Evolutionary conservation across 1,140 invertebrate species (phyloP), one percentile per base, ranked within the genome.

Genomic region (Drosophila subpulchrella): DNA sequence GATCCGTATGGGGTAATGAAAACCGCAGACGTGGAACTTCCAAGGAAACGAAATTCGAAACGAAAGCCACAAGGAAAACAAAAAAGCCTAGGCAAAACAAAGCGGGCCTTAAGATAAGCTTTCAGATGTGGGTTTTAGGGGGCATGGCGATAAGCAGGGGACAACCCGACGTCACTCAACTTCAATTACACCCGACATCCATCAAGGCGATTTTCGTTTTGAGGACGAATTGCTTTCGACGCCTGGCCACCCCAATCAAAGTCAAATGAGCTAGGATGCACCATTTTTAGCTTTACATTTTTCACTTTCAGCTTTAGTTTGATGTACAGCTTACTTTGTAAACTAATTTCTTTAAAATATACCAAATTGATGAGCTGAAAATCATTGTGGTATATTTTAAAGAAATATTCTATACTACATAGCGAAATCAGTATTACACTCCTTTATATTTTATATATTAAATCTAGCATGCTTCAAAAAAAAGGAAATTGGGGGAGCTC

Each of bases 161-260:
- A 53, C 46, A 44, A 36, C 30, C 30, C 34, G 65, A 58, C 81
- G 73, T 44, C 81, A 86, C 74, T 86, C 78, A 76, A 71, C 78
- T 70, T 78, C 80, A 83, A 75, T 83, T 81, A 63, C 65, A 20
- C 57, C 47, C 47, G 34, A 81, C 60, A 81, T 81, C 77, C 58
- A 38, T 51, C 56, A 60, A 67, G 70, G n/a, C 32, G 13, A 10
- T 50, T 76, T 54, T 32, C 15, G 44, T 51, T 41, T 57, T 24
- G 30, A 12, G 12, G 17, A 34, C 13, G 13, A 38, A 17, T 15
- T 6, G 38, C 15, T 55, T 56, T 60, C 47, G 17, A 24, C 15
- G 57, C 30, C 30, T 72, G 36, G 59, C 81, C 77, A 73, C 81
- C 81, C 56, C 39, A 58, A 81, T 85, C 77, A 75, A 72, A 72